These are phyloP conservation scores for Rhodinocichla rosea DNA, from an alignment of 2,113 vertebrate species.

Conservation along the genomic window DNA sequence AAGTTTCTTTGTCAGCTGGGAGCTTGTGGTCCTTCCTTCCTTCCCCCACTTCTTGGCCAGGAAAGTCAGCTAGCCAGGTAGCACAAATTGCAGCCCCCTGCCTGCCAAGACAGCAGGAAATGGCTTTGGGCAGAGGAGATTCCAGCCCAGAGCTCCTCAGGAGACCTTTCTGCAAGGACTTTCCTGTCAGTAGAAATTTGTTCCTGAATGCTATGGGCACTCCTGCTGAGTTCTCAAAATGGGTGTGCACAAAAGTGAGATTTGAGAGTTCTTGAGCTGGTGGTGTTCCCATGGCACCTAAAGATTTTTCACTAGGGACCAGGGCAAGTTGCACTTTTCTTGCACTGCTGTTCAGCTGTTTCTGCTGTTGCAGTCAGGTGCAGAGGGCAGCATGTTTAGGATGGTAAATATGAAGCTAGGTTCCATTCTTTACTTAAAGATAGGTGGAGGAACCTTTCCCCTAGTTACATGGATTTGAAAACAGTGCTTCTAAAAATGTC, in stretches of 20 bases:
- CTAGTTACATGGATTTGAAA: neutral
- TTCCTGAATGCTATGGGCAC: neutral
- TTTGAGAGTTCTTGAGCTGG: neutral
- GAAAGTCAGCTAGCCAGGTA: neutral
- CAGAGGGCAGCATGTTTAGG: neutral
- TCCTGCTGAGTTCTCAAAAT: neutral
- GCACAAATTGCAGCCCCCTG: neutral
- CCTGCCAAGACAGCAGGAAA: neutral
- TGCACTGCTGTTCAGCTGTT: neutral
- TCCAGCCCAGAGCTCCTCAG: neutral
- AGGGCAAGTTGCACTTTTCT: neutral
- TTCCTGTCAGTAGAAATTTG: neutral
- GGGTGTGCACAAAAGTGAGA: neutral
- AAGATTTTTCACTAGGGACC: neutral
- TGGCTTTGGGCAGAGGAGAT: neutral
- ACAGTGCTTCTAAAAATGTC: neutral
- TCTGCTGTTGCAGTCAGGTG: neutral
- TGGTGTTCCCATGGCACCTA: neutral
- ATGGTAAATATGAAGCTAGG: neutral
- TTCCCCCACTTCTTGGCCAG: neutral
- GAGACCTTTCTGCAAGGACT: neutral
- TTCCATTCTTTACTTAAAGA: neutral
- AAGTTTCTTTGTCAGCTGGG: neutral
- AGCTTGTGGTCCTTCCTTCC: constrained; percentile 18
- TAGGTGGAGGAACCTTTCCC: neutral